Evolutionary conservation across 2,888 invertebrate genomes (phyloP).

Genomic region (Lepetodrilus schrolli): DNA sequence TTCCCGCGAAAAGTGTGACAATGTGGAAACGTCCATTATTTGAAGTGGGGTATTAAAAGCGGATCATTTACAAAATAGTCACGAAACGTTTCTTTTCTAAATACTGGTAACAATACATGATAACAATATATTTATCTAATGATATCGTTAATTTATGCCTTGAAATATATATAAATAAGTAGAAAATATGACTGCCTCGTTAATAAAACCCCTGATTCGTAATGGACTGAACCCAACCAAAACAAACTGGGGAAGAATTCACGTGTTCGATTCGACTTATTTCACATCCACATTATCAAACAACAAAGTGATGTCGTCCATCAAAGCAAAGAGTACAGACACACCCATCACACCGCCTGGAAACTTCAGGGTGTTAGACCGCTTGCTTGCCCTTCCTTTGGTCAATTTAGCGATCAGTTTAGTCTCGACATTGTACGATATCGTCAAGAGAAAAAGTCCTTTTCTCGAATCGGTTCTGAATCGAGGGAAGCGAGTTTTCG

Average conservation of each 20-base stretch:
- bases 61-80: too few species aligned
- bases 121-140: too few species aligned
- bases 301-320: background rate
- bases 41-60: too few species aligned
- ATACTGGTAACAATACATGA: too few species aligned
- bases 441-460: constrained; percentile 11
- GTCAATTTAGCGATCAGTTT: background rate
- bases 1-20: too few species aligned
- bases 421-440: background rate
- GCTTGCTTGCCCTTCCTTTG: background rate
- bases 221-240: background rate
- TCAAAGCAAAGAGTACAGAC: background rate
- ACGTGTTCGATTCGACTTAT: background rate
- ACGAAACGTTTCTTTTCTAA: too few species aligned
- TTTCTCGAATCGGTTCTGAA: background rate
- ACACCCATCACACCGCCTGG: background rate
- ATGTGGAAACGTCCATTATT: too few species aligned
- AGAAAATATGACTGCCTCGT: too few species aligned
- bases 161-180: too few species aligned
- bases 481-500: constrained; percentile 15
- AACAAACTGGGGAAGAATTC: background rate
- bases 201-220: too few species aligned
- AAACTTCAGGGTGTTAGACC: background rate
- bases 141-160: too few species aligned
- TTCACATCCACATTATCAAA: too few species aligned